phyloP scores from a whole-genome alignment of 1,140 invertebrate genomes.

The Geopemphigus sp. region DNA sequence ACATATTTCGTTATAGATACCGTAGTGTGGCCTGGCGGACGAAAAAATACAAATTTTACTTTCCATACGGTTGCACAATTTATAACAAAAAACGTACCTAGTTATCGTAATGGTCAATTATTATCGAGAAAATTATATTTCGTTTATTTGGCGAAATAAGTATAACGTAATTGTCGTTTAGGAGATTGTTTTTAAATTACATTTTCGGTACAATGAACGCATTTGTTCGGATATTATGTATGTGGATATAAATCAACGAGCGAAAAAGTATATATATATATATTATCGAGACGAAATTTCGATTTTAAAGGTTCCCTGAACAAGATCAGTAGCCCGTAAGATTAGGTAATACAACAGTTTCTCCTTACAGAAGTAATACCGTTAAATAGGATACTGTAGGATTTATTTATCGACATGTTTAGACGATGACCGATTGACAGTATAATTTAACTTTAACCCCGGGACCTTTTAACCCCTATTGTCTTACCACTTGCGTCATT shows the following conservation, averaged over 20 bases:
- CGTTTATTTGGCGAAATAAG: neutral
- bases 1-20: too few species aligned
- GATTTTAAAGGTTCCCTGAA: neutral
- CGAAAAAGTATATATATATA: neutral
- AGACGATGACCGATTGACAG: constrained; percentile 41
- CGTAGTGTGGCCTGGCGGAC: too few species aligned
- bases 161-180: neutral
- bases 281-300: neutral
- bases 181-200: neutral
- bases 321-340: constrained; percentile 5
- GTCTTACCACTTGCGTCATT: neutral
- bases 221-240: neutral
- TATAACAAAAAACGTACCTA: too few species aligned
- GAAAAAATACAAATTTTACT: too few species aligned
- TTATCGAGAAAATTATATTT: neutral
- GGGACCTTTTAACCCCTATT: neutral
- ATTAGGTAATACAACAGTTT: constrained; percentile 27
- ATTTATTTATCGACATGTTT: constrained; percentile 42
- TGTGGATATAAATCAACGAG: neutral
- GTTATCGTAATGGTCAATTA: too few species aligned
- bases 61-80: too few species aligned
- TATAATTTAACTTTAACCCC: constrained; percentile 19
- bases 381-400: constrained; percentile 26
- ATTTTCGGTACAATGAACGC: neutral
- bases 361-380: constrained; percentile 12